A percentile compares a stretch with the other conserved stretches of the same genome.
phyloP scores from a whole-genome alignment of 1,140 invertebrate genomes.

The Drosophila pachea region DNA sequence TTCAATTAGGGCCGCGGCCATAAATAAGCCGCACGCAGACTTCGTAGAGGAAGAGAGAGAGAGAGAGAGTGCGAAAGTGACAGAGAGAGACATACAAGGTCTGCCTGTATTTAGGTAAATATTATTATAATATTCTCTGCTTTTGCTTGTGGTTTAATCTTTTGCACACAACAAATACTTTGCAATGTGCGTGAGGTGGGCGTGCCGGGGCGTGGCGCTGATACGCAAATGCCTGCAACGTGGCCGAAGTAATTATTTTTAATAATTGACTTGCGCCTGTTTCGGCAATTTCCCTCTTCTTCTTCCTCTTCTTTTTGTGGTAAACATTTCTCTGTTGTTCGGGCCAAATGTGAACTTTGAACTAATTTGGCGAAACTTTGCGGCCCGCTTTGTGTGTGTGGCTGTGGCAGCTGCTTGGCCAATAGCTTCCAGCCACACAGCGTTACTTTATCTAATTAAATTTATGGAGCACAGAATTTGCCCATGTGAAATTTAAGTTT shows the following conservation, averaged over 20 bases:
- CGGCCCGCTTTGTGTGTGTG: conserved; percentile 45
- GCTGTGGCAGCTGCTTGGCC: conserved; percentile 59
- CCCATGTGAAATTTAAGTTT: no score
- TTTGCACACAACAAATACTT: conserved; percentile 72
- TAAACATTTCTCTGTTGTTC: conserved; percentile 18
- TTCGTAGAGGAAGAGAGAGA: conserved; percentile 7
- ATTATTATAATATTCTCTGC: conserved; percentile 64
- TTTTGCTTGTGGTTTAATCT: conserved; percentile 72
- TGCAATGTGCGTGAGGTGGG: conserved; percentile 34
- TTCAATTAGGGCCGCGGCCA: conserved; percentile 70
- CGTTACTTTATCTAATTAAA: conserved; percentile 70
- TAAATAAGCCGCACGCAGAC: conserved; percentile 56
- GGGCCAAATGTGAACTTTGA: conserved; percentile 67
- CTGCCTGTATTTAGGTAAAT: conserved; percentile 70
- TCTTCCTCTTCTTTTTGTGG: conserved; percentile 1
- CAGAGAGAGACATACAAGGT: conserved; percentile 7
- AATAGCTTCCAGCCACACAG: conserved; percentile 47
- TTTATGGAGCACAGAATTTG: conserved; percentile 59
- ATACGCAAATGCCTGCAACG: conserved; percentile 52
- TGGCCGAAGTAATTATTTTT: conserved; percentile 76
- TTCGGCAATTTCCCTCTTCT: conserved; percentile 39
- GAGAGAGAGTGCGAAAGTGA: neutral
- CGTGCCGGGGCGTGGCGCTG: conserved; percentile 41
- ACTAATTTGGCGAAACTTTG: conserved; percentile 73
- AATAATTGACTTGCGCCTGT: conserved; percentile 69